phyloP scores from a whole-genome alignment of 2,113 vertebrate genomes.

The Mormoops blainvillei region DNA sequence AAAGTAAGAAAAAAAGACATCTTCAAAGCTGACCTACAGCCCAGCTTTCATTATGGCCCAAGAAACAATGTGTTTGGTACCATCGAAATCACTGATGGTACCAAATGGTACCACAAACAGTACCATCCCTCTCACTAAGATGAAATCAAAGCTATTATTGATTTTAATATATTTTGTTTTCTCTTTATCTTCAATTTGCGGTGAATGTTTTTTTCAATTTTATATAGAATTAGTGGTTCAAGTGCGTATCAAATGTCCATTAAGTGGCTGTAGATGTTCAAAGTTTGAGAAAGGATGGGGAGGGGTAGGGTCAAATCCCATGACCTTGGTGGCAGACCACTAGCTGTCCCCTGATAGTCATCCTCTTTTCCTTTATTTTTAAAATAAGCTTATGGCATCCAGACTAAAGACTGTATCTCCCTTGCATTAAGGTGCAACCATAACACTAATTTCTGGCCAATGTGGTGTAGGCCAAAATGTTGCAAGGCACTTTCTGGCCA shows the following conservation, averaged over 20 bases:
- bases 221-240: background rate
- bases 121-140: background rate
- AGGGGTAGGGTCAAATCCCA: background rate
- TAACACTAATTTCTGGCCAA: background rate
- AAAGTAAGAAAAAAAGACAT: background rate
- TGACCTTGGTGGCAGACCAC: background rate
- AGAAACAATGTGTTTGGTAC: background rate
- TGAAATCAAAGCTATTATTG: background rate
- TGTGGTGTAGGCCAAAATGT: background rate
- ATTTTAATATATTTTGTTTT: background rate
- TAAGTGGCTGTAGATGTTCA: conserved; percentile 41
- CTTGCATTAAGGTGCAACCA: background rate
- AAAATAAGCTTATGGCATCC: background rate
- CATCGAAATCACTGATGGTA: too few species aligned
- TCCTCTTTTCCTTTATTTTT: background rate
- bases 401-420: background rate
- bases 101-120: too few species aligned
- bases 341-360: background rate
- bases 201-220: background rate
- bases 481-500: background rate
- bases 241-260: background rate
- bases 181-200: conserved; percentile 8
- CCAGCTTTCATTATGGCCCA: background rate
- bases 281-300: background rate
- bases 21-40: background rate